Base-by-base conservation (phyloP, 30 jellyfish, hydroid and myxozoan species). In the Nemopilema nomurai region DNA sequence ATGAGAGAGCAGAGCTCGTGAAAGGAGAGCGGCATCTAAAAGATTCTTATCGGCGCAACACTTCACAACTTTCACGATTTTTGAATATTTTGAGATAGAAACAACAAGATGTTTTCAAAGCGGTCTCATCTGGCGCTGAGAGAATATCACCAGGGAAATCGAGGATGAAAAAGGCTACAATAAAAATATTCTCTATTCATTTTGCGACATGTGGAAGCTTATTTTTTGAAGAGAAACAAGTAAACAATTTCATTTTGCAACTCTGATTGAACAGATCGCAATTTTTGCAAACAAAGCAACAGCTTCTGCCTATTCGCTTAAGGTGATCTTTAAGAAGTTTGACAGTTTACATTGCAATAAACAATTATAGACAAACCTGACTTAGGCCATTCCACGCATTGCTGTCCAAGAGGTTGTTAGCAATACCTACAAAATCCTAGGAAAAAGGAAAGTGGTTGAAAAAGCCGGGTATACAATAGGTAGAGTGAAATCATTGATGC, bases 391-490 rank as follows among this genome's bases (percentile, higher is more conserved):
- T 74, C 93, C 93, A 84, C 0, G 87, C 93, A 63, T 52, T 66
- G 65, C 87, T 73, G 16, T 84, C 93, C 51, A 84, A 65, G 6
- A 84, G 87, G 21, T 74, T 84, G 50, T 84, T 74, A 3, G 87
- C 93, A 84, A 84, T 74, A 8, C 68, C 33, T 83, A 84, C 41
- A 78, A 84, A 84, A 18, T 69, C 93, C 93, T 84, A 4, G 4
- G 28, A 41, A 41, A 3, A 41, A 3, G 6, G 6, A 23, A 41
- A 49, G n/a, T 27, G 49, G n/a, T n/a, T n/a, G n/a, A n/a, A n/a
- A n/a, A n/a, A n/a, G n/a, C n/a, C n/a, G n/a, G n/a, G n/a, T n/a
- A n/a, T n/a, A n/a, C n/a, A n/a, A n/a, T n/a, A n/a, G n/a, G n/a
- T n/a, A n/a, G n/a, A n/a, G n/a, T n/a, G n/a, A n/a, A n/a, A n/a